Conservation (phyloP, 92 coral and sea anemone genomes). For the Zoanthus gigantus region DNA sequence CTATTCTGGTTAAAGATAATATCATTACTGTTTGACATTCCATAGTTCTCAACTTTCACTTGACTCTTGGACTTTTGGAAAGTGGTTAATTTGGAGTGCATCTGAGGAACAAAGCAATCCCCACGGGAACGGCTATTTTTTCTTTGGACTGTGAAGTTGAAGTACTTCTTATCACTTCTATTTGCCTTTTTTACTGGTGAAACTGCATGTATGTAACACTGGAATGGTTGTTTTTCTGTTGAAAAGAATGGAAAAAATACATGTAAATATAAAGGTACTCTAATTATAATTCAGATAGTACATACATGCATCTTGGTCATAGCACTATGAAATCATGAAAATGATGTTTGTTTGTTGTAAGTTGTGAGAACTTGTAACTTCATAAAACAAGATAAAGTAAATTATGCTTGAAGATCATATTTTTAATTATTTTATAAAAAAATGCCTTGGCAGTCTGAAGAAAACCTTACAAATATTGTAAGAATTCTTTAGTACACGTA, state of each 20-base stretch:
- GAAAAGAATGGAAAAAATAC: conserved; percentile 43
- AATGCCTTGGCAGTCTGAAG: conserved; percentile 33
- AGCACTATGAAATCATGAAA: conserved; percentile 44
- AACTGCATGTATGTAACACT: conserved; percentile 41
- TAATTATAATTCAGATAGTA: conserved; percentile 40
- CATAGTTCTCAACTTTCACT: conserved; percentile 48
- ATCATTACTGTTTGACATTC: conserved; percentile 43
- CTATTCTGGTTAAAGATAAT: conserved; percentile 47
- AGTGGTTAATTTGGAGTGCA: conserved; percentile 49
- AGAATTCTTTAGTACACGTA: conserved; percentile 43
- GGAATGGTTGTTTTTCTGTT: conserved; percentile 40
- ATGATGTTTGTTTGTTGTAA: conserved; percentile 32
- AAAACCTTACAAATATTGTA: conserved; percentile 34
- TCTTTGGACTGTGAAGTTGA: conserved; percentile 53
- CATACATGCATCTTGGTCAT: conserved; percentile 36
- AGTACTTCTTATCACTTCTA: conserved; percentile 51
- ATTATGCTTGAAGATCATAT: conserved; percentile 42
- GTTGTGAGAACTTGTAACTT: conserved; percentile 44
- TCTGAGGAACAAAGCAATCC: conserved; percentile 54
- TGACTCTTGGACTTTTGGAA: conserved; percentile 49
- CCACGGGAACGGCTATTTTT: conserved; percentile 51
- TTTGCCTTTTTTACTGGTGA: conserved; percentile 57
- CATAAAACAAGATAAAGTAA: conserved; percentile 39
- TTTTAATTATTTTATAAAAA: conserved; percentile 31
- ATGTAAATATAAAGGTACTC: conserved; percentile 38